Percentiles rank a stretch among this genome's conserved stretches.
phyloP scores from a whole-genome alignment of 2,888 invertebrate genomes.

The Drosophila mulleri region DNA sequence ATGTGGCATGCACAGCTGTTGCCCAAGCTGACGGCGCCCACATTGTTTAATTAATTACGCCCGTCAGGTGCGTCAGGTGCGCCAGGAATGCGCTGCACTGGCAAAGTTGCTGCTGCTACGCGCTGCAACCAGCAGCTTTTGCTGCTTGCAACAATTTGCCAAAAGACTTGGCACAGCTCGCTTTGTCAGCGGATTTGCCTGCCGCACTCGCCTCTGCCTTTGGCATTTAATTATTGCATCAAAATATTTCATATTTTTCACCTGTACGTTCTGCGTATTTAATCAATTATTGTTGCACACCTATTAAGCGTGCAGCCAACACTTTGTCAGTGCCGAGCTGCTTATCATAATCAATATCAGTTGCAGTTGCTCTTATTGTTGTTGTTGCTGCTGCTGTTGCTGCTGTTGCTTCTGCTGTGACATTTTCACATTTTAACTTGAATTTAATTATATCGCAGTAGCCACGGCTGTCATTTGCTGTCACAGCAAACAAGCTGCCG shows the following conservation, averaged over 20 bases:
- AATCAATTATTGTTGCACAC: slow-evolving; percentile 21
- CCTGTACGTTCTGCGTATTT: slow-evolving; percentile 8
- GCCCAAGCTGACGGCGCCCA: slow-evolving; percentile 23
- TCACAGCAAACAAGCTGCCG: slow-evolving; percentile 1
- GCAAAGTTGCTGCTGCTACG: not conserved
- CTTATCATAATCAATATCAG: slow-evolving; percentile 17
- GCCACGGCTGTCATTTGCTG: slow-evolving; percentile 9
- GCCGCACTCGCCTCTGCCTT: slow-evolving; percentile 6
- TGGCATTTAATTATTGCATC: slow-evolving; percentile 16
- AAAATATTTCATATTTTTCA: slow-evolving; percentile 33
- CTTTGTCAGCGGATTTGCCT: slow-evolving; percentile 18
- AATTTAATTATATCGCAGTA: slow-evolving; percentile 25
- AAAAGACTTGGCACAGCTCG: slow-evolving; percentile 5
- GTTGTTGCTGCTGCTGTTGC: not conserved
- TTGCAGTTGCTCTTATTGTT: not conserved
- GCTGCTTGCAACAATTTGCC: slow-evolving; percentile 17
- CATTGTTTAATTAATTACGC: slow-evolving; percentile 67
- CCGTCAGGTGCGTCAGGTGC: slow-evolving; percentile 52
- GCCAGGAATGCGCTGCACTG: slow-evolving; percentile 18
- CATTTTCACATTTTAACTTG: slow-evolving; percentile 9
- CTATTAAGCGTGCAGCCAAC: slow-evolving; percentile 11
- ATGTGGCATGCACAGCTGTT: slow-evolving; percentile 26
- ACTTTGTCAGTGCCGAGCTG: slow-evolving; percentile 14
- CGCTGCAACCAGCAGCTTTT: slow-evolving; percentile 19
- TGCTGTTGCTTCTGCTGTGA: not conserved